Conservation (phyloP, 2,888 invertebrate species). For the Geotrupes spiniger region DNA sequence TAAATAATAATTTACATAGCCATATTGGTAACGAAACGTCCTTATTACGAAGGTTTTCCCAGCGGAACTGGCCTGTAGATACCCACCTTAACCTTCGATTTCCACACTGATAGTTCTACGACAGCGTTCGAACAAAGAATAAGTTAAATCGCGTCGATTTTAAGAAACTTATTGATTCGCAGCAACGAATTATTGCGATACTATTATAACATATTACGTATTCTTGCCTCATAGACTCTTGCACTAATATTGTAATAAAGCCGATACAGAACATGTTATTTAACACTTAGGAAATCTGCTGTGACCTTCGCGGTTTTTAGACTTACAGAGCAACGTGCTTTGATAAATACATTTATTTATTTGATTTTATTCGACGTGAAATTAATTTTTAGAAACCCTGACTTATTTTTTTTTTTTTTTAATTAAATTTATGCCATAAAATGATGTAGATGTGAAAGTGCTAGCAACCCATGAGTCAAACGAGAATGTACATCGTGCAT, state of each 20-base stretch:
- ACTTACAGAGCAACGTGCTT: conserved; percentile 32
- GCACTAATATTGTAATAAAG: conserved; percentile 29
- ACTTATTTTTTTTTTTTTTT: too few relatives aligned
- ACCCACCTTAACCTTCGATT: conserved; percentile 4
- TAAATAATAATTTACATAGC: too few relatives aligned
- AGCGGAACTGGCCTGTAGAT: background rate
- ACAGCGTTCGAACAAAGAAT: background rate
- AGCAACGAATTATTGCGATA: conserved; percentile 1
- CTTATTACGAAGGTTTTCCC: conserved; percentile 2
- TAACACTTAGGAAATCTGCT: conserved; percentile 31
- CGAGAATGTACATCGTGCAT: too few relatives aligned
- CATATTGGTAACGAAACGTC: background rate
- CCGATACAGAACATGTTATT: conserved; percentile 32
- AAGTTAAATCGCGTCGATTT: background rate
- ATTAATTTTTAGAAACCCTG: too few relatives aligned
- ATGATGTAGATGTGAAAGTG: too few relatives aligned
- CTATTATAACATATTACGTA: conserved; percentile 21
- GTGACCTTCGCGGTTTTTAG: conserved; percentile 33
- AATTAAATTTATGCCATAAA: too few relatives aligned
- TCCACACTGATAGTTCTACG: conserved; percentile 1
- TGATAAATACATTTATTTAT: conserved; percentile 1
- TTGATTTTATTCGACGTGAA: background rate
- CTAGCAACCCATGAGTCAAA: too few relatives aligned
- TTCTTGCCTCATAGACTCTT: conserved; percentile 24
- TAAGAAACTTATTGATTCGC: background rate